Evolutionary conservation across 2,888 invertebrate species (phyloP), one percentile per base, ranked within the genome.

Genomic region (Cheiracanthium punctorium): DNA sequence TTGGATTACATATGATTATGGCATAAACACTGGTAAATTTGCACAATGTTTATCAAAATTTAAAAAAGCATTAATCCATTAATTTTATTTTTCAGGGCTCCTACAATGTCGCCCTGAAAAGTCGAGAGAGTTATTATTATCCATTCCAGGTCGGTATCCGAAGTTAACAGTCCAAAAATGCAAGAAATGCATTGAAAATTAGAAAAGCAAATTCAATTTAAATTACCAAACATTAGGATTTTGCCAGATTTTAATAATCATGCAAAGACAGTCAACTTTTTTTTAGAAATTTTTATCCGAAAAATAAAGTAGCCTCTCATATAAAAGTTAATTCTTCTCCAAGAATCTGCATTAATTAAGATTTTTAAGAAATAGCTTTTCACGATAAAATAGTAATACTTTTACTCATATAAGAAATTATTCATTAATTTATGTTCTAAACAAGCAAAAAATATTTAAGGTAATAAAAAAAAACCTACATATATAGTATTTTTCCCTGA

Each of bases 61-160:
- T 58, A 58, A n/a, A n/a, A n/a, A 58, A 58, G 58, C 58, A 24
- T 20, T 58, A 58, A 58, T 58, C 24, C 20, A 20, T 48, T 48
- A 58, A 48, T 30, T 64, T n/a, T 32, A n/a, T 71, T 71, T 71
- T 71, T 37, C 71, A 43, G 71, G 28, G 43, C 5, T 1, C 30
- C 14, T 17, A 17, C 1, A 29, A 71, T 43, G 7, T 71, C 17
- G n/a, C 30, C 33, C 28, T n/a, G 77, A 70, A 79, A 79, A 79
- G 8, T 52, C 37, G 48, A 79, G 69, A 52, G 48, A 20, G 30
- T 29, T 32, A 29, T 70, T n/a, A n/a, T 52, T 41, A 70, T 79
- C 70, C 77, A 70, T 70, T 80, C 80, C 80, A 72, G 41, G 80
- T 80, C 72, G 72, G 14, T 80, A 80, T 80, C 80, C 64, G 41